Evolutionary conservation across 2,888 invertebrate species (phyloP).

Genomic region (Macropis europaea): DNA sequence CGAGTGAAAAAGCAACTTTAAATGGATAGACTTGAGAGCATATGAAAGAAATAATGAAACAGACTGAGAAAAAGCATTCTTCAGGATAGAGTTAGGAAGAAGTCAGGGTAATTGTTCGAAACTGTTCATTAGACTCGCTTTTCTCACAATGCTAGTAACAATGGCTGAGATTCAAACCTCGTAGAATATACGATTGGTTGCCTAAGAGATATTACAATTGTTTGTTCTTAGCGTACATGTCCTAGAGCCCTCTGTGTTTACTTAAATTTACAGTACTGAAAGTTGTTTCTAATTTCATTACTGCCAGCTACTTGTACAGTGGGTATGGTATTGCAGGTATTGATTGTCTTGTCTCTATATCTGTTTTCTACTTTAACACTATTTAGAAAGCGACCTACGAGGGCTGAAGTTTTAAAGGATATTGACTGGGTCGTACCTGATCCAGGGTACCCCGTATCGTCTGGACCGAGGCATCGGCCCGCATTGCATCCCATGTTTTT

Average conservation of each 20-base stretch:
- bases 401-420: conserved; percentile 75
- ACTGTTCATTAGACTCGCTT: conserved; percentile 48
- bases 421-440: conserved; percentile 79
- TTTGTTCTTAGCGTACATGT: conserved; percentile 21
- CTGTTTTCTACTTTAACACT: conserved; percentile 53
- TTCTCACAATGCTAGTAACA: conserved; percentile 45
- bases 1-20: conserved; percentile 39
- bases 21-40: conserved; percentile 33
- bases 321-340: conserved; percentile 31
- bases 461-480: conserved; percentile 79
- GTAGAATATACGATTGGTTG: conserved; percentile 45
- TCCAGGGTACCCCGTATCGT: conserved; percentile 79
- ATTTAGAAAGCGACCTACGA: conserved; percentile 70
- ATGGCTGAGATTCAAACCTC: conserved; percentile 56
- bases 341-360: conserved; percentile 33
- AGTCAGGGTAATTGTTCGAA: conserved; percentile 51
- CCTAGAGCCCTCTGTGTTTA: conserved; percentile 42
- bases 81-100: conserved; percentile 65
- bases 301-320: conserved; percentile 50
- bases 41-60: conserved; percentile 41
- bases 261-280: conserved; percentile 30
- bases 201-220: conserved; percentile 11
- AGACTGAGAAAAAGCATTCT: conserved; percentile 55
- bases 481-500: conserved; percentile 79
- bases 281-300: conserved; percentile 43